These are phyloP conservation scores for Ectropis crepuscularia DNA, from an alignment of 2,888 invertebrate genomes.

Conservation along the genomic window DNA sequence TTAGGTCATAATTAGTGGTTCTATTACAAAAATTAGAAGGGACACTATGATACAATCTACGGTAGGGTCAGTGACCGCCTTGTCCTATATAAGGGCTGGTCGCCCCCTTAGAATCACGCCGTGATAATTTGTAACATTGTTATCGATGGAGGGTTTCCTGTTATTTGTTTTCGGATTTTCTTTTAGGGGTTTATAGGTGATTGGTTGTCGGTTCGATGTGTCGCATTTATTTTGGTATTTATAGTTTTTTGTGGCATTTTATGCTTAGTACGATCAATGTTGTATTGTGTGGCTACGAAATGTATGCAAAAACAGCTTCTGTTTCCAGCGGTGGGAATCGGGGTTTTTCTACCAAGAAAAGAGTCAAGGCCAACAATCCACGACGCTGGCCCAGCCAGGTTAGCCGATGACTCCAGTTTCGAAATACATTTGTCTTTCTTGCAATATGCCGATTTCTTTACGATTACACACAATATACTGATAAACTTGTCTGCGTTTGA, in stretches of 20 bases:
- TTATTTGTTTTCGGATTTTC: constrained; percentile 39
- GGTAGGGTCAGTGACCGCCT: constrained; percentile 39
- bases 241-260: not conserved
- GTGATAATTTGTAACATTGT: constrained; percentile 41
- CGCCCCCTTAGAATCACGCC: constrained; percentile 34
- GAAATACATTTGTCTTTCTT: too few species aligned
- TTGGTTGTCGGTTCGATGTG: constrained; percentile 21
- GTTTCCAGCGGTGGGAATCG: too few species aligned
- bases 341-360: too few species aligned
- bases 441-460: too few species aligned
- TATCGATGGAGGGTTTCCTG: constrained; percentile 39
- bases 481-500: too few species aligned
- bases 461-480: too few species aligned
- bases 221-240: constrained; percentile 15
- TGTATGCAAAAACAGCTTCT: too few species aligned
- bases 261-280: not conserved
- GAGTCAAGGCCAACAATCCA: too few species aligned
- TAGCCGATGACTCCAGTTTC: too few species aligned
- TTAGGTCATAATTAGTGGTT: constrained; percentile 43
- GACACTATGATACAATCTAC: not conserved
- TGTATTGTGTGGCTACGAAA: too few species aligned
- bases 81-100: constrained; percentile 33
- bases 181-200: constrained; percentile 29
- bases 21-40: constrained; percentile 34
- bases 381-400: too few species aligned